These are phyloP conservation scores for Melanophora roralis DNA, from an alignment of 2,888 invertebrate species.

Conservation along the genomic window DNA sequence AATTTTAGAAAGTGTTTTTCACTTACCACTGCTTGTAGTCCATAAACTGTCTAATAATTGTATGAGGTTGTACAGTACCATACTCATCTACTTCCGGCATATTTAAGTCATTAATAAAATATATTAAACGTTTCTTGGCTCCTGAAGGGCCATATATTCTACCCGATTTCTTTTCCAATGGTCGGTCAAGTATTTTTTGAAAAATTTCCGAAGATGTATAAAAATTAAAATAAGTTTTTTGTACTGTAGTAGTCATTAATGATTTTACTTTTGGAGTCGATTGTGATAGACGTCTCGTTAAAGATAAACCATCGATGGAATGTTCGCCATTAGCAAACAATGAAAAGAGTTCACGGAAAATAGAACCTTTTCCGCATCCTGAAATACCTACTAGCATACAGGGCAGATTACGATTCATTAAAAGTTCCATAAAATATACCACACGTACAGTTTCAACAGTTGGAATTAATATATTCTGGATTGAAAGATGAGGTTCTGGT, in stretches of 20 bases:
- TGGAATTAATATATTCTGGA: constrained; percentile 89
- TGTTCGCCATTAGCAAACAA: constrained; percentile 69
- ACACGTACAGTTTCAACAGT: constrained; percentile 93
- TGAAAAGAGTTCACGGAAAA: constrained; percentile 84
- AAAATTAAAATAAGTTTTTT: constrained; percentile 84
- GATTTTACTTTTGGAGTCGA: constrained; percentile 75
- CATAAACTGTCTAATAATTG: constrained; percentile 94
- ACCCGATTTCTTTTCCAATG: constrained; percentile 96
- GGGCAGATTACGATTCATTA: constrained; percentile 87
- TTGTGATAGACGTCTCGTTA: constrained; percentile 30
- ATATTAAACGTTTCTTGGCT: constrained; percentile 85
- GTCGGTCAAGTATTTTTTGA: constrained; percentile 91
- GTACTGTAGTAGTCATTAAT: constrained; percentile 67
- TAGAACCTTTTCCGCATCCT: constrained; percentile 94
- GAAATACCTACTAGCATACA: constrained; percentile 94
- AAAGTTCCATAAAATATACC: constrained; percentile 90
- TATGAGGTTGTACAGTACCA: constrained; percentile 97
- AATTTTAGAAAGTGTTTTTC: not conserved
- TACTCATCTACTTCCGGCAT: constrained; percentile 98
- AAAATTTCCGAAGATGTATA: constrained; percentile 95
- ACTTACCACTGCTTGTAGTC: constrained; percentile 93
- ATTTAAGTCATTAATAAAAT: constrained; percentile 97
- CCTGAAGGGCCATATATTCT: constrained; percentile 95
- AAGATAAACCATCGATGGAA: constrained; percentile 79
- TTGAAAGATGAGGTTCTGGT: constrained; percentile 87